Base-by-base conservation (phyloP, 2,113 vertebrate genomes). In the Pheucticus melanocephalus region DNA sequence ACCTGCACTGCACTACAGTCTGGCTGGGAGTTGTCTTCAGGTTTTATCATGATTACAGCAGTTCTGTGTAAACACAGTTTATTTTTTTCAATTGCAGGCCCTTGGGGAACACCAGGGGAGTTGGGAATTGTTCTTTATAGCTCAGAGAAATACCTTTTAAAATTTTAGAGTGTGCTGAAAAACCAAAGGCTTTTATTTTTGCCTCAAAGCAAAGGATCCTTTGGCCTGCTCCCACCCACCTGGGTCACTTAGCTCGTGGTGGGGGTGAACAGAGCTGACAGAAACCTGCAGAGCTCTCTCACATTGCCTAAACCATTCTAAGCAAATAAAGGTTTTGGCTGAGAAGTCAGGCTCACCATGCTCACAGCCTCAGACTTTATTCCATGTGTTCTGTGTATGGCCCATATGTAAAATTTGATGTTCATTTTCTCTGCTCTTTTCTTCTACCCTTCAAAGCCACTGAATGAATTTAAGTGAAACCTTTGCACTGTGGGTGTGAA, bases 201-300 rank as follows among this genome's bases (percentile, higher is more conserved):
- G 12, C 53, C 40, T 64, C 5, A 40, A 18, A 53, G 27, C 48
- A 28, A 45, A 69, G n/a, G 61, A 37, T 54, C 9, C 2, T 73
- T 77, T 81, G 25, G 11, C 45, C n/a, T 9, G 1, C 30, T 61
- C 30, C 39, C 25, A 19, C 44, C 20, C 5, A 1, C 10, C 40
- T 0, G 0, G 14, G 22, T 31, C 30, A 5, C 60, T 61, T 17
- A 64, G 42, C 27, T 75, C 1, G 0, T 18, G 30, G 12, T 31
- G 56, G 7, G 28, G 39, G 6, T 37, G 39, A 68, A 11, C 33
- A 71, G 70, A 80, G 56, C 70, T 33, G 20, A 18, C 9, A 64
- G 45, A 63, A 82, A 51, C 13, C 17, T 89, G 53, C 65, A 70
- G 54, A 68, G 54, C 21, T 6, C 0, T 39, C 56, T 82, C 6